These are phyloP conservation scores for Toxotes jaculatrix DNA, from an alignment of 2,113 vertebrate genomes.

Conservation along the genomic window DNA sequence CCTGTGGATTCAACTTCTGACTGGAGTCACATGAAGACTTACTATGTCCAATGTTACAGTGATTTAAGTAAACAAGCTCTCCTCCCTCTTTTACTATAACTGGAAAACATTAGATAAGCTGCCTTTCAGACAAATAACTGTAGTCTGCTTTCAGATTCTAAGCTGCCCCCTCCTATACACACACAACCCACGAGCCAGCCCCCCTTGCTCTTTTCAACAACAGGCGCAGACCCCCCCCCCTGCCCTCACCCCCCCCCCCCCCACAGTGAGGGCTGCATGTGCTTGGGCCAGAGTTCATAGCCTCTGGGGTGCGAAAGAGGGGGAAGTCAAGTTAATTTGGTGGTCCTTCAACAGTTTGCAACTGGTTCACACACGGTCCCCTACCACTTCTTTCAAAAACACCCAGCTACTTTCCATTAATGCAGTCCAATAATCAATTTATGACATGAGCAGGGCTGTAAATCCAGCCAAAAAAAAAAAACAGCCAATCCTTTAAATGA, in stretches of 20 bases:
- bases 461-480: conserved; percentile 27
- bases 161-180: conserved; percentile 46
- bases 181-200: conserved; percentile 52
- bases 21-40: conserved; percentile 70
- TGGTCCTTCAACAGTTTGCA: conserved; percentile 81
- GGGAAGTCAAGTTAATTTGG: conserved; percentile 84
- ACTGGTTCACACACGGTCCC: conserved; percentile 72
- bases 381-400: conserved; percentile 57
- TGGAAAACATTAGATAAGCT: conserved; percentile 80
- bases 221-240: conserved; percentile 46
- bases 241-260: not conserved
- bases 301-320: conserved; percentile 77
- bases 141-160: conserved; percentile 74
- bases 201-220: conserved; percentile 71
- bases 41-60: conserved; percentile 68
- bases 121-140: conserved; percentile 81
- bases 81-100: conserved; percentile 43
- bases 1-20: conserved; percentile 51
- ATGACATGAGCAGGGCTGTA: conserved; percentile 35
- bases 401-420: conserved; percentile 62
- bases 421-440: conserved; percentile 45
- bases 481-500: conserved; percentile 23
- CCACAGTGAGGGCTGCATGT: conserved; percentile 66
- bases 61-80: conserved; percentile 65
- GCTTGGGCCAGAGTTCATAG: conserved; percentile 79